Evolutionary conservation across 2,888 invertebrate genomes (phyloP).

Genomic region (Thyatira batis): DNA sequence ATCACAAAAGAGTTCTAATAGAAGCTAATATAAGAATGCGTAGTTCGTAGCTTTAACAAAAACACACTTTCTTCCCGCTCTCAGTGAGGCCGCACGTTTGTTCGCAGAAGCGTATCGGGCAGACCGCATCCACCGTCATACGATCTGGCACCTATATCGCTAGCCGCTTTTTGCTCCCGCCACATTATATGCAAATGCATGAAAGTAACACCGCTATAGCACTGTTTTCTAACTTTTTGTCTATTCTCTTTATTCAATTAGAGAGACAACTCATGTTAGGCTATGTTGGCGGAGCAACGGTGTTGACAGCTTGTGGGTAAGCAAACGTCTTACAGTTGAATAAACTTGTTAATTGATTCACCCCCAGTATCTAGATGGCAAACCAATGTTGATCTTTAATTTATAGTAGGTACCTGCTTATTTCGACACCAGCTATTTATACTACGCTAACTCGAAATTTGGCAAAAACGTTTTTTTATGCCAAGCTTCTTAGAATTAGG

Average conservation of each 20-base stretch:
- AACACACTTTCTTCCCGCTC: slow-evolving; percentile 13
- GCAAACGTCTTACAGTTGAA: not conserved
- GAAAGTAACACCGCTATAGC: slow-evolving; percentile 58
- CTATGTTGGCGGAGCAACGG: not conserved
- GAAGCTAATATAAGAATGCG: no score
- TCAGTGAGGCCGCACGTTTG: slow-evolving; percentile 16
- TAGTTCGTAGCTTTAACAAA: no score
- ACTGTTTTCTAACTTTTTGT: slow-evolving; percentile 47
- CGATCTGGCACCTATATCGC: slow-evolving; percentile 18
- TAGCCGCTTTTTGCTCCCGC: slow-evolving; percentile 37
- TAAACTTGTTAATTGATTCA: not conserved
- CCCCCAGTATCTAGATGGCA: no score
- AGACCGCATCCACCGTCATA: slow-evolving; percentile 14
- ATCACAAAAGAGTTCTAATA: no score
- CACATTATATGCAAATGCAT: slow-evolving; percentile 62
- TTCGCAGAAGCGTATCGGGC: slow-evolving; percentile 38
- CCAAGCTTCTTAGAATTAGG: no score
- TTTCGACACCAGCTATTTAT: no score
- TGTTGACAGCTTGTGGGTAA: not conserved
- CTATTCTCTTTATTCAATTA: slow-evolving; percentile 35
- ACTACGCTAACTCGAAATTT: no score
- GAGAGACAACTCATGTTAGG: not conserved
- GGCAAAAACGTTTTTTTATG: no score
- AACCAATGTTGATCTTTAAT: no score
- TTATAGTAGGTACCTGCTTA: no score